Conservation (phyloP, 2,113 vertebrate species). For the Nycticorax nycticorax region DNA sequence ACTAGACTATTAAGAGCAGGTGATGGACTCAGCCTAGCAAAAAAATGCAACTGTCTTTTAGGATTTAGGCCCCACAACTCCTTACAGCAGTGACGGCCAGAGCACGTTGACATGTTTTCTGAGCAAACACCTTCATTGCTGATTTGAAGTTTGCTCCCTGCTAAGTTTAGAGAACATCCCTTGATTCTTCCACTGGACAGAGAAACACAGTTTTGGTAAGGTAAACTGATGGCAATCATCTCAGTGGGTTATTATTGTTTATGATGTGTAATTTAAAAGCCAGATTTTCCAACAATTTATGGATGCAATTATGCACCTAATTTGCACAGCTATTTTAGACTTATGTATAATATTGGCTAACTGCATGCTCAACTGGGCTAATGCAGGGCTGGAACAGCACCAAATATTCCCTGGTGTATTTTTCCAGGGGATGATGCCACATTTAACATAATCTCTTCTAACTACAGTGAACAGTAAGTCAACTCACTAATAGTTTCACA, state of each 20-base stretch:
- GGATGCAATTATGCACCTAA: conserved; percentile 44
- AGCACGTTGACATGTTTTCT: background rate
- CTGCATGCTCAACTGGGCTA: background rate
- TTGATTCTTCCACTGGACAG: background rate
- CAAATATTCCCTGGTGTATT: background rate
- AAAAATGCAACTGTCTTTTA: background rate
- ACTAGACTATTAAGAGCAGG: background rate
- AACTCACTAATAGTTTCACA: conserved; percentile 18
- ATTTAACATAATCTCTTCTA: conserved; percentile 34
- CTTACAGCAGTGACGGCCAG: background rate
- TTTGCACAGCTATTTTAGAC: conserved; percentile 54
- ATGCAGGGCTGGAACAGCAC: background rate
- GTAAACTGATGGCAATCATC: conserved; percentile 17
- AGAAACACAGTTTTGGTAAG: background rate
- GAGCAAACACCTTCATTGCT: background rate
- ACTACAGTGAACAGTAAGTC: background rate
- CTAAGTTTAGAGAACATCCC: background rate
- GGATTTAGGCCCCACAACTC: background rate
- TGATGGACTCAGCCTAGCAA: background rate
- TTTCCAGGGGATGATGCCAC: background rate
- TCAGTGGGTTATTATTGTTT: conserved; percentile 37
- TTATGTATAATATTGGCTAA: conserved; percentile 15
- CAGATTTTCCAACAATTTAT: conserved; percentile 50
- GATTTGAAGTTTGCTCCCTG: background rate
- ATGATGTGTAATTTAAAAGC: conserved; percentile 45